These are phyloP conservation scores for Alligator mississippiensis DNA, from an alignment of 2,113 vertebrate species.

Conservation along the genomic window DNA sequence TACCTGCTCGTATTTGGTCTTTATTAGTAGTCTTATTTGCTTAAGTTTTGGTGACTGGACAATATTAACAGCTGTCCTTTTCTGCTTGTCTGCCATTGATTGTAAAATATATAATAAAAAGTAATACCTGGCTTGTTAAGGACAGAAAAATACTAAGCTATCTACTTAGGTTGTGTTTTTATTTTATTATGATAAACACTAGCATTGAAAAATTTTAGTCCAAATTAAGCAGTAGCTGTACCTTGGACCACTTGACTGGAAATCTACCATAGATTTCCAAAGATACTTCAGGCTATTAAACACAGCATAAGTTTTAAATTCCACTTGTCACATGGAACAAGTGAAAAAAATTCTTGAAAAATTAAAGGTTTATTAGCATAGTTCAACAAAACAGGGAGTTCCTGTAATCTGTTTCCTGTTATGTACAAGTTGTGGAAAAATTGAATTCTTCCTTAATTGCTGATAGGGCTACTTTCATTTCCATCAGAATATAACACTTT, in stretches of 20 bases:
- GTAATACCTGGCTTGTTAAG: background rate
- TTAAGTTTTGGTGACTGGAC: background rate
- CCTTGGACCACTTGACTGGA: background rate
- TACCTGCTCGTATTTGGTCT: background rate
- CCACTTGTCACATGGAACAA: background rate
- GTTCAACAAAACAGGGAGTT: conserved; percentile 56
- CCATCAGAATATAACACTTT: conserved; percentile 36
- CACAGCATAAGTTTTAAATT: background rate
- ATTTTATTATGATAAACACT: background rate
- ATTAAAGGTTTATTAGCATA: background rate
- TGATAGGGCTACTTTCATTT: conserved; percentile 71
- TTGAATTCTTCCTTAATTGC: conserved; percentile 62
- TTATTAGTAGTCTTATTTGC: background rate
- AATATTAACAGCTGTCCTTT: background rate
- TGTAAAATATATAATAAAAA: background rate
- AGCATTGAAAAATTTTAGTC: background rate
- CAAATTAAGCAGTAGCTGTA: background rate
- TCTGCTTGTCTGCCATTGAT: background rate
- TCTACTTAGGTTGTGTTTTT: background rate
- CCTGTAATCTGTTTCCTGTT: conserved; percentile 76
- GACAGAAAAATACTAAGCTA: background rate
- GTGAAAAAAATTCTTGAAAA: background rate
- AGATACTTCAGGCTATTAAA: background rate
- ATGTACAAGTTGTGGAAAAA: conserved; percentile 59
- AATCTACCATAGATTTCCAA: background rate